Conservation (phyloP, 2,113 vertebrate species). For the Scolopax mira region DNA sequence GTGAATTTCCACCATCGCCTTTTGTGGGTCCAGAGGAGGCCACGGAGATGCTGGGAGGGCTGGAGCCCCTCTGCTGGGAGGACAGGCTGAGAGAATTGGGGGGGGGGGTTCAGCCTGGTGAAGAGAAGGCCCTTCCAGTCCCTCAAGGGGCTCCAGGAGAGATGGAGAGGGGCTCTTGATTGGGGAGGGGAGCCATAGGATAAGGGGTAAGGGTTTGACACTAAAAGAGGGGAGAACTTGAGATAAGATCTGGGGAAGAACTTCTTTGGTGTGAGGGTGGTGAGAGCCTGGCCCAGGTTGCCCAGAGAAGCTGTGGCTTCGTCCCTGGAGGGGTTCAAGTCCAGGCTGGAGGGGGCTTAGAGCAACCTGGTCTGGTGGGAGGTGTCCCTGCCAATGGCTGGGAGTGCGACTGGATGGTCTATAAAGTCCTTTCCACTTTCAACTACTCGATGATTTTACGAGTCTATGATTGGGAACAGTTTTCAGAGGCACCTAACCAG, state of each 20-base stretch:
- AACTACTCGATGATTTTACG: neutral
- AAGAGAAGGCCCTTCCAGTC: neutral
- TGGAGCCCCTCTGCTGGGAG: neutral
- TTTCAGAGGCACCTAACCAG: neutral
- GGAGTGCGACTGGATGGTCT: neutral
- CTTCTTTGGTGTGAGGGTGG: neutral
- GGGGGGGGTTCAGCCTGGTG: neutral
- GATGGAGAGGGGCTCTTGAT: neutral
- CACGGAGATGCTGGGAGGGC: neutral
- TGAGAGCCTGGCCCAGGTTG: neutral
- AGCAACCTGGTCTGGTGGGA: neutral
- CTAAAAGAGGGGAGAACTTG: neutral
- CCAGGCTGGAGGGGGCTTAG: neutral
- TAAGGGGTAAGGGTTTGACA: neutral
- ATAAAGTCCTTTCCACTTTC: neutral
- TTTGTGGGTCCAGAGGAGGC: neutral
- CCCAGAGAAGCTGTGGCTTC: neutral
- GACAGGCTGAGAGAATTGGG: neutral
- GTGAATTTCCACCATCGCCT: neutral
- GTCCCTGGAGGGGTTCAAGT: neutral
- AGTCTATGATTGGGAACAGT: neutral
- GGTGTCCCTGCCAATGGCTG: neutral
- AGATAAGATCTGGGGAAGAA: neutral
- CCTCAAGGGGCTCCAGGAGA: neutral
- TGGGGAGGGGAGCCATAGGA: neutral